phyloP scores from a whole-genome alignment of 2,888 invertebrate species.

The Sceliomorpha sp. region DNA sequence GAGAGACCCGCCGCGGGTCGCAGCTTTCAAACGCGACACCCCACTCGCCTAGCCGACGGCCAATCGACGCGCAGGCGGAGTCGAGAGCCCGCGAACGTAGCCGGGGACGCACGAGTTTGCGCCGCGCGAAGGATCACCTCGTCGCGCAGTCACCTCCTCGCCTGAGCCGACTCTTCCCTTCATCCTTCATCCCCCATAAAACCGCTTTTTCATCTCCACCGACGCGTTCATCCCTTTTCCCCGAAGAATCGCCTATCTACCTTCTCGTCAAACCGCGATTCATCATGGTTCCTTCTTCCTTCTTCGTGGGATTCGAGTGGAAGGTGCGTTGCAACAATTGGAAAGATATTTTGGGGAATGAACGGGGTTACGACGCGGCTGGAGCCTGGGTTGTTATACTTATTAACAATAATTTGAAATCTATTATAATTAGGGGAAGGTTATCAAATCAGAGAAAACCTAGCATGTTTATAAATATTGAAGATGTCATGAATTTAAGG shows the following conservation, averaged over 20 bases:
- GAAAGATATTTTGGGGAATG: too few relatives aligned
- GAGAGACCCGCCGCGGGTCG: slow-evolving; percentile 64
- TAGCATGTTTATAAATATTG: too few relatives aligned
- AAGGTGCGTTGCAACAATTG: too few relatives aligned
- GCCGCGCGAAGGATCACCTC: slow-evolving; percentile 20
- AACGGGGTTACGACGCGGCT: too few relatives aligned
- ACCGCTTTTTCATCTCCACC: slow-evolving; percentile 24
- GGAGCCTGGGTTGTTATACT: too few relatives aligned
- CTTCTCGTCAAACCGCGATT: slow-evolving; percentile 26
- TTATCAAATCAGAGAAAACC: too few relatives aligned
- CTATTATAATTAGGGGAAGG: too few relatives aligned
- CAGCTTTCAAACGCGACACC: slow-evolving; percentile 71
- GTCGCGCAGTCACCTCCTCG: slow-evolving; percentile 23
- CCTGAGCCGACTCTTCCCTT: too few relatives aligned
- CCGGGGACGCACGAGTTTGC: slow-evolving; percentile 58
- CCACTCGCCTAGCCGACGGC: slow-evolving; percentile 55
- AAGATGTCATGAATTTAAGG: too few relatives aligned
- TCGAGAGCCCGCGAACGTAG: slow-evolving; percentile 40
- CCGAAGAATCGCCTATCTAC: slow-evolving; percentile 30
- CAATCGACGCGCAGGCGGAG: slow-evolving; percentile 67
- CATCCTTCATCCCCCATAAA: slow-evolving; percentile 28
- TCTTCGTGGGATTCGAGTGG: too few relatives aligned
- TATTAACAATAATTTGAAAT: too few relatives aligned
- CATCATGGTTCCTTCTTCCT: slow-evolving; percentile 7
- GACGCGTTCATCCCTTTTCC: slow-evolving; percentile 34